Evolutionary conservation across 1,140 invertebrate genomes (phyloP).

Genomic region (Cydia fagiglandana): DNA sequence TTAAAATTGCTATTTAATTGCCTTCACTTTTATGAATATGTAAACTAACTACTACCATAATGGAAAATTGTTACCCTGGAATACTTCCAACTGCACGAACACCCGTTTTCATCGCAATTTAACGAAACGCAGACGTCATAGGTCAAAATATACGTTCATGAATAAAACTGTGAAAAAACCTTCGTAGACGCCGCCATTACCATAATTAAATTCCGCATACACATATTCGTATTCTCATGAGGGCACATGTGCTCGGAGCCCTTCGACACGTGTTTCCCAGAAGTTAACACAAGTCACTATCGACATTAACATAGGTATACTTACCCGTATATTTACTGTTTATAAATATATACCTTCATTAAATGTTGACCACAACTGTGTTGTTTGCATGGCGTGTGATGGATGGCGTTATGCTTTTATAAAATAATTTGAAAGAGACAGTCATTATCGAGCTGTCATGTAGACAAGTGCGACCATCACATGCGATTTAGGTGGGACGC

Average conservation of each 20-base stretch:
- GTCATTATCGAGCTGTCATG: too few relatives aligned
- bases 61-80: constrained; percentile 4
- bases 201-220: constrained; percentile 30
- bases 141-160: neutral
- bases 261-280: constrained; percentile 6
- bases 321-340: neutral
- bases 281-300: constrained; percentile 13
- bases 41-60: neutral
- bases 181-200: neutral
- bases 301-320: neutral
- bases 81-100: constrained; percentile 3
- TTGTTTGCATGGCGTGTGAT: too few relatives aligned
- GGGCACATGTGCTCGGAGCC: neutral
- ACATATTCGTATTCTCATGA: neutral
- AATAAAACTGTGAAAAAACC: constrained; percentile 20
- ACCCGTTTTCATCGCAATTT: constrained; percentile 1
- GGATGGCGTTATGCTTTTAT: too few relatives aligned
- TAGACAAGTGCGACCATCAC: too few relatives aligned
- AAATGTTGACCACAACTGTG: neutral
- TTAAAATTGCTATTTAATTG: neutral
- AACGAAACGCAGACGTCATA: neutral
- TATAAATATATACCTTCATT: neutral
- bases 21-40: neutral
- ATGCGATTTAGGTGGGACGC: too few relatives aligned
- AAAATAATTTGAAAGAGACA: too few relatives aligned